Evolutionary conservation across 2,797 vertebrate genomes (phyloP).

Genomic region (Neosalanx taihuensis): DNA sequence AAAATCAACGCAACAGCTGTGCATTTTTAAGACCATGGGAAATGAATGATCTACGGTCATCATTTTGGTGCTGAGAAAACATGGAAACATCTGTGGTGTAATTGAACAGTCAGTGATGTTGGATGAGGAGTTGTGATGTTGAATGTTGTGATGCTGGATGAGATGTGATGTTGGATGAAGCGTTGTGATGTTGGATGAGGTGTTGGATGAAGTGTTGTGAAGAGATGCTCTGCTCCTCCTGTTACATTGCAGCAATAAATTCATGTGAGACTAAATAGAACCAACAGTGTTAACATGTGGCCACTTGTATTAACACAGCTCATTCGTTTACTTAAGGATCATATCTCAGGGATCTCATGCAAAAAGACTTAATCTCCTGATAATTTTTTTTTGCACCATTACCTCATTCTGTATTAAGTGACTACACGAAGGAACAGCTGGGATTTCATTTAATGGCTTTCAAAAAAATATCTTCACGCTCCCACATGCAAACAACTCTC

Average conservation of each 20-base stretch:
- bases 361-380: no score
- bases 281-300: neutral
- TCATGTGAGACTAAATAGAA: neutral
- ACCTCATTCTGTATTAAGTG: neutral
- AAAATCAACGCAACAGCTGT: conserved; percentile 45
- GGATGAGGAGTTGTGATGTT: neutral
- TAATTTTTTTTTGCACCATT: neutral
- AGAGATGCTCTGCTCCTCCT: no score
- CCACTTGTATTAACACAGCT: no score
- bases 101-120: conserved; percentile 23
- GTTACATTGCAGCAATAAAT: neutral
- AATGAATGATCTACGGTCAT: conserved; percentile 35
- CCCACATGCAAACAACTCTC: neutral
- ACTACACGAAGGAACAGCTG: neutral
- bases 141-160: no score
- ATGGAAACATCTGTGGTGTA: conserved; percentile 40
- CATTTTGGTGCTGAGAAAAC: conserved; percentile 39
- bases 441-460: neutral
- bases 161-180: neutral
- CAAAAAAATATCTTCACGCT: neutral
- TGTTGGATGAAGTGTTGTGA: neutral
- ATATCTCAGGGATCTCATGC: no score
- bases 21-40: neutral
- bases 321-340: no score
- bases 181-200: neutral